Base-by-base conservation (phyloP, 2,113 vertebrate species). In the Ochotona princeps region DNA sequence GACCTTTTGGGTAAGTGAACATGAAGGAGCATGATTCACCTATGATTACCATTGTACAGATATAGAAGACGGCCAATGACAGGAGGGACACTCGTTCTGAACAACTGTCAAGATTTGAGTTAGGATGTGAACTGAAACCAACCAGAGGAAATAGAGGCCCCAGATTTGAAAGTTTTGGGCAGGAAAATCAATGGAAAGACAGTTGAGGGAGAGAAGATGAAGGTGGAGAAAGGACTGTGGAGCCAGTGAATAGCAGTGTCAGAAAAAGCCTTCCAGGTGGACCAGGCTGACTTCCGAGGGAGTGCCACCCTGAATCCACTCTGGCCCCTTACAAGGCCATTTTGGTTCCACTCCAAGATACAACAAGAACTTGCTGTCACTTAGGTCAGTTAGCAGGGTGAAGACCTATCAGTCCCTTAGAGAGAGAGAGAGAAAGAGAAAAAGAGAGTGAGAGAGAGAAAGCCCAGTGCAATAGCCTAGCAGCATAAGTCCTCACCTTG, bases 71-170 rank as follows among this genome's bases (percentile, higher is more conserved):
- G 23, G 80, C 32, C 8, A 44, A 28, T 69, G 72, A 83, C 67
- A 70, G 54, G 60, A 92, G 54, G 26, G 70, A 72, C n/a, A 73
- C 0, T 21, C 44, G 21, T 84, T 80, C 74, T 66, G 44, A 35
- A 47, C 32, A 86, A 47, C 2, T 89, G n/a, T 83, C 49, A 81
- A 76, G 76, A 74, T 83, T 89, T 63, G 66, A 60, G 32, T 74
- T 51, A 75, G 87, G 75, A 76, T 76, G 28, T 21, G 51, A 30
- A 66, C 47, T 92, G n/a, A 83, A 79, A 79, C 20, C 65, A 86
- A 49, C 2, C 82, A 26, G 47, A 87, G 78, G 51, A 84, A 83
- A 80, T 17, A 26, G 60, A 32, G 44, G 11, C 35, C 32, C 54
- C 0, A 57, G 70, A 70, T 44, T 66, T 30, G 44, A 73, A 69